Evolutionary conservation across 2,113 vertebrate genomes (phyloP), one percentile per base, ranked within the genome.

Genomic region (Dicaeum eximium): DNA sequence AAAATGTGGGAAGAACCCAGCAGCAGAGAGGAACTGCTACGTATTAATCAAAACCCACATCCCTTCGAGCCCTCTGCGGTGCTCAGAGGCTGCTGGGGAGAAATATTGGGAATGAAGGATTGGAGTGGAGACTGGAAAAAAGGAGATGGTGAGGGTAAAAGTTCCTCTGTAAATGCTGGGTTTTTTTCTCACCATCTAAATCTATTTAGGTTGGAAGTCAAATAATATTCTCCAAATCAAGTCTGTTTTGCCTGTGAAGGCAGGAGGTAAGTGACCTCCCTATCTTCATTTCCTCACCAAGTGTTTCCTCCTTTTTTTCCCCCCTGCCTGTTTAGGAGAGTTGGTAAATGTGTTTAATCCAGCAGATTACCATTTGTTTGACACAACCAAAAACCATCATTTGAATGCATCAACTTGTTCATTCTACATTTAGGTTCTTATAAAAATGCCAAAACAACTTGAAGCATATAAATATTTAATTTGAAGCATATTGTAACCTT

Each of bases 1-100:
- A 28, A 54, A 45, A 25, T 6, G 7, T n/a, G 23, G 64, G 40
- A 23, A 38, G 35, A 25, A 82, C 24, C 3, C 5, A 67, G 18
- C 2, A 71, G 6, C n/a, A 66, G 44, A 62, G n/a, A 79, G 47
- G 19, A 67, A 19, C 9, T 45, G 22, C 17, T 64, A 9, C 0
- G 0, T 37, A 22, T 4, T 6, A 33, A n/a, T 6, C 15, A 24
- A 10, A 35, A 30, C 5, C 7, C 7, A 6, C 1, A 3, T 3
- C 16, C 6, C 25, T 0, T 0, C 1, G 31, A 38, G 6, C 17
- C 4, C 18, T 25, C 42, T 37, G 28, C 14, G 5, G 38, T 60
- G 17, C 33, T 71, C 45, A 28, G 62, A 69, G 15, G 6, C 23
- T 8, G 1, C 8, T 58, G 5, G 7, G 10, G 9, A 45, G 33